These are phyloP conservation scores for Hoplodrina ambigua DNA, from an alignment of 2,888 invertebrate species.

Conservation along the genomic window DNA sequence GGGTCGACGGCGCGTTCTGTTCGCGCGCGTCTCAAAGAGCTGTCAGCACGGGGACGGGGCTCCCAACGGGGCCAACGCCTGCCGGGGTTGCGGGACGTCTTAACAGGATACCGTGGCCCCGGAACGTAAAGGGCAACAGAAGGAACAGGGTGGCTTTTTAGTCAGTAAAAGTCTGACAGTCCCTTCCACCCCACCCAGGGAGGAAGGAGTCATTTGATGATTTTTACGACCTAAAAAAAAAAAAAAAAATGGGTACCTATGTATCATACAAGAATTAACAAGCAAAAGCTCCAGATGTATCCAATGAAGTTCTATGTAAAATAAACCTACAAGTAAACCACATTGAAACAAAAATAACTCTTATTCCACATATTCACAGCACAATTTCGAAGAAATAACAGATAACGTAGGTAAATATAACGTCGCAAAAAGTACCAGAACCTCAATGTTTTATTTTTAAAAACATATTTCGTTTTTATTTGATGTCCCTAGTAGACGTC, in stretches of 20 bases:
- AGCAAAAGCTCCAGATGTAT: not conserved
- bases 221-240: no score
- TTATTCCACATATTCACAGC: not conserved
- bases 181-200: no score
- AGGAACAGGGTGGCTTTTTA: no score
- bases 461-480: conserved; percentile 31
- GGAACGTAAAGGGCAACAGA: no score
- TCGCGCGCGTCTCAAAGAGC: no score
- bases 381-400: not conserved
- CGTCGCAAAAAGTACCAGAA: not conserved
- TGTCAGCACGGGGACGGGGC: no score
- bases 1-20: no score
- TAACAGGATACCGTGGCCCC: no score
- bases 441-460: conserved; percentile 24
- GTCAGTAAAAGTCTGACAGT: no score
- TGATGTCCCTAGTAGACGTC: conserved; percentile 31
- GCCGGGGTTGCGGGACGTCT: no score
- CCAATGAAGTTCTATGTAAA: not conserved
- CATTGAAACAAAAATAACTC: not conserved
- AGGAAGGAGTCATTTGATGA: no score
- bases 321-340: not conserved
- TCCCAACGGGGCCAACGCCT: no score
- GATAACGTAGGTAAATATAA: not conserved
- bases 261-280: not conserved
- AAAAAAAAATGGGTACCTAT: not conserved